Conservation (phyloP, 2,888 invertebrate genomes). For the Autographa gamma region DNA sequence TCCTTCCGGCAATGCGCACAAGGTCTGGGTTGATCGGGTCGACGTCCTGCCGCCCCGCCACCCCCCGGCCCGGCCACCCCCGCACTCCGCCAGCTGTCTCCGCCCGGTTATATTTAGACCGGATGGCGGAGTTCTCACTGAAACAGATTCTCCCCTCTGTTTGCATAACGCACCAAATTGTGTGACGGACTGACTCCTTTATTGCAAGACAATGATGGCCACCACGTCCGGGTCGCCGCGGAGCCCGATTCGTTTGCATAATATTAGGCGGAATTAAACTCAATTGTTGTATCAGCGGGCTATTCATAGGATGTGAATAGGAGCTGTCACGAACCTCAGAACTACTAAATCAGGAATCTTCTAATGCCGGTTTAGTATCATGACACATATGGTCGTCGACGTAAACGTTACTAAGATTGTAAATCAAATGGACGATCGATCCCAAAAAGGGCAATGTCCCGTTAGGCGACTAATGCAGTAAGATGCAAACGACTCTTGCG, state of each 20-base stretch:
- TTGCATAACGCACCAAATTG: conserved; percentile 76
- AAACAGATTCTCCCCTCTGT: conserved; percentile 83
- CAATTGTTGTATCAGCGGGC: conserved; percentile 39
- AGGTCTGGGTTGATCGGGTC: conserved; percentile 84
- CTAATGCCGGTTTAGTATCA: conserved; percentile 19
- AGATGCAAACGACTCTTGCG: conserved; percentile 74
- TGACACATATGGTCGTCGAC: conserved; percentile 51
- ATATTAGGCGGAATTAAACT: conserved; percentile 36
- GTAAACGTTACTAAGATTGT: conserved; percentile 58
- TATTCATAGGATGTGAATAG: conserved; percentile 33
- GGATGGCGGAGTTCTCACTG: conserved; percentile 81
- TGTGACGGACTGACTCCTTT: conserved; percentile 68
- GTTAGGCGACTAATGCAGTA: conserved; percentile 75
- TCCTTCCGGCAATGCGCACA: conserved; percentile 78
- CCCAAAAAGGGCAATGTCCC: conserved; percentile 76
- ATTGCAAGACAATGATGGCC: conserved; percentile 64
- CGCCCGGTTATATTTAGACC: conserved; percentile 84
- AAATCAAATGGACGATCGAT: conserved; percentile 69
- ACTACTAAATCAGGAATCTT: conserved; percentile 34
- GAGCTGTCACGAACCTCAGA: conserved; percentile 18
- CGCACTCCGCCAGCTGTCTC: conserved; percentile 75
- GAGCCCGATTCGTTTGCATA: conserved; percentile 46
- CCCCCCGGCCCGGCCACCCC: conserved; percentile 63
- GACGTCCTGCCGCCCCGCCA: conserved; percentile 70
- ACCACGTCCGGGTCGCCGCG: conserved; percentile 40